phyloP scores from a whole-genome alignment of 2,888 invertebrate genomes.

The Noctuana brunneofusca region DNA sequence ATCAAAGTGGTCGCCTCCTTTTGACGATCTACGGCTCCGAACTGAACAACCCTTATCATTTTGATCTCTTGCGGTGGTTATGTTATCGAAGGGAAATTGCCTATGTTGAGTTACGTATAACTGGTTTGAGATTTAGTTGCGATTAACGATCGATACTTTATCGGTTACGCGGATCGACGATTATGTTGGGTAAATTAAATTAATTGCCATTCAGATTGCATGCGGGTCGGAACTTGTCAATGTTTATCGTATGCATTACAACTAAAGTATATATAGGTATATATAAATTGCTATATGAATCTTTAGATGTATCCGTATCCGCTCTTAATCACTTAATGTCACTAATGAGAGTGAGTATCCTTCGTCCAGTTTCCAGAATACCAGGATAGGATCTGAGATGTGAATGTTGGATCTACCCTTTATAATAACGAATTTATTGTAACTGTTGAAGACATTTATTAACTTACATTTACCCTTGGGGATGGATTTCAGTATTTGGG shows the following conservation, averaged over 20 bases:
- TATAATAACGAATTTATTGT: too few species aligned
- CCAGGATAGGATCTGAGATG: too few species aligned
- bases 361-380: too few species aligned
- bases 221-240: conserved; percentile 14
- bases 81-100: conserved; percentile 22
- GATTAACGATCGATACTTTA: conserved; percentile 23
- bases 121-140: conserved; percentile 17
- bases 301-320: not conserved
- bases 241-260: not conserved
- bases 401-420: too few species aligned
- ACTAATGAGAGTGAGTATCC: too few species aligned
- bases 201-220: conserved; percentile 16
- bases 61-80: conserved; percentile 44
- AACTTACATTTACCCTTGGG: too few species aligned
- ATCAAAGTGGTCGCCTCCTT: conserved; percentile 66
- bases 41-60: conserved; percentile 63
- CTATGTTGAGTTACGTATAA: conserved; percentile 12
- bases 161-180: conserved; percentile 13
- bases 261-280: too few species aligned
- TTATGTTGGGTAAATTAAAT: conserved; percentile 21
- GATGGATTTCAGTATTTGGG: too few species aligned
- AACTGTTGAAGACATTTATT: too few species aligned
- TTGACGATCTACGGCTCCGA: conserved; percentile 55
- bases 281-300: not conserved
- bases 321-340: too few species aligned